Percentiles rank a stretch among this genome's conserved stretches.
These are phyloP conservation scores for Phyllopteryx taeniolatus DNA, from an alignment of 2,113 vertebrate species.

Conservation along the genomic window DNA sequence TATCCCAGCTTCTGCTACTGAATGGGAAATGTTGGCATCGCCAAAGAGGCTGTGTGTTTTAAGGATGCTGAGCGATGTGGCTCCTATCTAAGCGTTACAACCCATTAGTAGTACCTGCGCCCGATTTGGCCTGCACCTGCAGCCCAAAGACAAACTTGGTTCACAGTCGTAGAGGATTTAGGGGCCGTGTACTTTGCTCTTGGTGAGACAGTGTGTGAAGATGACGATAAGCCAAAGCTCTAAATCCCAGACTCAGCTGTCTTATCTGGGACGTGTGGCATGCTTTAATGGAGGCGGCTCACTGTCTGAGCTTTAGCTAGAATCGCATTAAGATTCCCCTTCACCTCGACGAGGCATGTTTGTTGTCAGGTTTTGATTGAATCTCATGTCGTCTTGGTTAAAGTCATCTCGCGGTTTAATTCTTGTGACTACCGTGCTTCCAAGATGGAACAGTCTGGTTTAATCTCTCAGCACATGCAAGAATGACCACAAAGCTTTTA, in stretches of 20 bases:
- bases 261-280: constrained; percentile 75
- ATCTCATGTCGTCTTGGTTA: constrained; percentile 62
- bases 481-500: constrained; percentile 31
- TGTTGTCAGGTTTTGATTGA: constrained; percentile 69
- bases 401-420: constrained; percentile 59
- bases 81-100: constrained; percentile 45
- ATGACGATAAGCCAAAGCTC: constrained; percentile 77
- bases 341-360: constrained; percentile 65
- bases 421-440: constrained; percentile 48
- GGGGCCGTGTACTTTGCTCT: constrained; percentile 62
- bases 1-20: constrained; percentile 59
- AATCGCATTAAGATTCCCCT: constrained; percentile 77
- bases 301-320: constrained; percentile 75
- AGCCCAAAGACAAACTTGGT: constrained; percentile 63
- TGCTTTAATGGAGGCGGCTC: constrained; percentile 77
- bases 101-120: constrained; percentile 48
- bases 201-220: constrained; percentile 75
- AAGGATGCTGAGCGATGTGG: constrained; percentile 46
- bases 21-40: constrained; percentile 61
- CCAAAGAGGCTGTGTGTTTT: constrained; percentile 51
- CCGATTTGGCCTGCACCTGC: constrained; percentile 29
- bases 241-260: constrained; percentile 79
- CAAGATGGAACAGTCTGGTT: constrained; percentile 44
- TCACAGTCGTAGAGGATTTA: constrained; percentile 67
- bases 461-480: constrained; percentile 33